phyloP scores from a whole-genome alignment of 1,140 invertebrate genomes.

The Euura lappo region DNA sequence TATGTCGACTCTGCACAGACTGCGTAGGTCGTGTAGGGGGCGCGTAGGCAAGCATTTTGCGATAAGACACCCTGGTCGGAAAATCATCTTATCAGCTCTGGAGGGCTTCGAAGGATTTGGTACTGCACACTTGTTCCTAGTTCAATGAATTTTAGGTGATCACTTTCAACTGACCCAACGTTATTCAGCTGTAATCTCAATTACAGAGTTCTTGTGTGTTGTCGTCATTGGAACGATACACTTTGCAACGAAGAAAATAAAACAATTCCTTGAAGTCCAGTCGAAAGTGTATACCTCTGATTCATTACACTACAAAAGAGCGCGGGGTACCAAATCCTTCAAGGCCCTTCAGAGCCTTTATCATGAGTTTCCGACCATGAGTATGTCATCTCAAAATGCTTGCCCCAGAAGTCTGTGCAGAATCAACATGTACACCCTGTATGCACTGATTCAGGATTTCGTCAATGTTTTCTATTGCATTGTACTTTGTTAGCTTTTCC shows the following conservation, averaged over 20 bases:
- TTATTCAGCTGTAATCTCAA: not conserved
- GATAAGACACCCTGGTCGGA: not conserved
- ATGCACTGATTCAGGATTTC: too few species aligned
- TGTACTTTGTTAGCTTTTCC: too few species aligned
- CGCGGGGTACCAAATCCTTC: not conserved
- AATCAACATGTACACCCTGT: not conserved
- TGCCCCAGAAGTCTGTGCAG: not conserved
- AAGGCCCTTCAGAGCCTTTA: not conserved
- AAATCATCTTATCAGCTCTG: not conserved
- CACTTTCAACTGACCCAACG: not conserved
- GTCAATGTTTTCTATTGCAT: slow-evolving; percentile 14
- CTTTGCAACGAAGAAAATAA: not conserved
- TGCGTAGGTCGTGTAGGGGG: not conserved
- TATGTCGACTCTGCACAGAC: not conserved
- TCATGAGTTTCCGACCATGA: not conserved
- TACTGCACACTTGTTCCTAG: not conserved
- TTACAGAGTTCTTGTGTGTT: not conserved
- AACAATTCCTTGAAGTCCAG: not conserved
- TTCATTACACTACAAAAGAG: not conserved
- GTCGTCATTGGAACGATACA: not conserved
- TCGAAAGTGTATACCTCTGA: not conserved
- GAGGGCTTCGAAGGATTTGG: not conserved
- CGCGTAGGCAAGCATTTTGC: not conserved
- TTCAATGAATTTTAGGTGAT: not conserved
- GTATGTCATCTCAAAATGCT: not conserved